Base-by-base conservation (phyloP, 2,113 vertebrate genomes). In the Scomber japonicus region DNA sequence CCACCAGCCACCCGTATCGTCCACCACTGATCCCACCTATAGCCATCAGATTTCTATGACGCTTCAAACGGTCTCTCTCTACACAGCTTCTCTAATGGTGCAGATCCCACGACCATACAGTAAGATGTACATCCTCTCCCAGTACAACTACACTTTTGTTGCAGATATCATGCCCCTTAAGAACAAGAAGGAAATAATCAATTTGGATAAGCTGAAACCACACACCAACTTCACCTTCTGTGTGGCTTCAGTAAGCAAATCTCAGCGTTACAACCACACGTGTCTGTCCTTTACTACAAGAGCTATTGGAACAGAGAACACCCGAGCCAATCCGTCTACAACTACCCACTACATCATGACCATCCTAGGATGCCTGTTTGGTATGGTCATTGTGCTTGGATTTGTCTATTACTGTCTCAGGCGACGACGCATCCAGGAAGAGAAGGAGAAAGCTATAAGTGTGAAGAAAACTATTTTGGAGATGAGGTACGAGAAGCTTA, bases 301-400 rank as follows among this genome's bases (percentile, higher is more conserved):
- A 14, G 96, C 95, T 69, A 91, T 93, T 4, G 95, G 96, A 2
- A 94, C 91, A 0, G 96, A 95, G 12, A 96, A 97, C 66, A 93
- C 93, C 51, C 91, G 71, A 17, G 93, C 94, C 78, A 97, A 93
- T 86, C 94, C 96, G 24, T 98, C 98, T 78, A 99, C 97, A 75
- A 98, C 97, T 48, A 99, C 97, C 0, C 98, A 99, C 91, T 99
- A 99, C 91, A 99, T 99, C 86, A 98, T 99, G 97, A 99, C 98
- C 77, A 98, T 98, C 81, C 91, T 99, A 81, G 98, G 98, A 78
- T 99, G 98, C 81, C 96, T 99, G 68, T 97, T 99, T 24, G 98
- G 98, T 68, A 99, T 99, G 98, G 97, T 99, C 83, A 97, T 99
- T 12, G 97, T 99, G 31, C 94, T 99, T 69, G 98, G 98, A 2